A percentile compares a stretch with the other conserved stretches of the same genome.
Evolutionary conservation across 2,113 vertebrate species (phyloP).

Genomic region (Silurus meridionalis): DNA sequence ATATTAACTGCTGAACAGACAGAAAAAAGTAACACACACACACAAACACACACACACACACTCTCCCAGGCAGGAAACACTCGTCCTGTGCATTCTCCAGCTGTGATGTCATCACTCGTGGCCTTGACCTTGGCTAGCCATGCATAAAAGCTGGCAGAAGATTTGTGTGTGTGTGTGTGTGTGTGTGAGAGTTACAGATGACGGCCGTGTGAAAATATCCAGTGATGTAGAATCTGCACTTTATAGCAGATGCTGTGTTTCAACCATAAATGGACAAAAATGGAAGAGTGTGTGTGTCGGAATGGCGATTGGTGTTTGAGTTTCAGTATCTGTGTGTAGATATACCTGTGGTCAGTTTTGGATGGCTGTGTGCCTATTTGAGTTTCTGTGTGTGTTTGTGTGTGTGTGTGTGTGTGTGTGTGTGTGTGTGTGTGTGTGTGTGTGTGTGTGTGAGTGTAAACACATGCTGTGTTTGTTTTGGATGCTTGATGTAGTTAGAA

Average conservation of each 20-base stretch:
- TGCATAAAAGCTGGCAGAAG: neutral
- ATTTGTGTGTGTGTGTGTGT: neutral
- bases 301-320: neutral
- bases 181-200: slow-evolving; percentile 30
- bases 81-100: neutral
- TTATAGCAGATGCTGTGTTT: neutral
- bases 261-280: slow-evolving; percentile 47
- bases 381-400: neutral
- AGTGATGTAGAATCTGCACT: slow-evolving; percentile 27
- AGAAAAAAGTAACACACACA: neutral
- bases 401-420: slow-evolving; percentile 14
- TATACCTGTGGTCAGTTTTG: neutral
- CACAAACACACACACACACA: neutral
- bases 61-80: slow-evolving; percentile 3
- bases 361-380: neutral
- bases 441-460: slow-evolving; percentile 26
- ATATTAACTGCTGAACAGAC: neutral
- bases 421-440: slow-evolving; percentile 17
- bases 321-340: neutral
- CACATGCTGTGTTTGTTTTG: neutral
- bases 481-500: neutral
- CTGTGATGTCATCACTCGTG: slow-evolving; percentile 26
- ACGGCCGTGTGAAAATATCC: slow-evolving; percentile 26
- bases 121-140: slow-evolving; percentile 18
- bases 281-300: neutral